Evolutionary conservation across 2,797 vertebrate species (phyloP), one percentile per base, ranked within the genome.

Genomic region (Borostomias antarcticus): DNA sequence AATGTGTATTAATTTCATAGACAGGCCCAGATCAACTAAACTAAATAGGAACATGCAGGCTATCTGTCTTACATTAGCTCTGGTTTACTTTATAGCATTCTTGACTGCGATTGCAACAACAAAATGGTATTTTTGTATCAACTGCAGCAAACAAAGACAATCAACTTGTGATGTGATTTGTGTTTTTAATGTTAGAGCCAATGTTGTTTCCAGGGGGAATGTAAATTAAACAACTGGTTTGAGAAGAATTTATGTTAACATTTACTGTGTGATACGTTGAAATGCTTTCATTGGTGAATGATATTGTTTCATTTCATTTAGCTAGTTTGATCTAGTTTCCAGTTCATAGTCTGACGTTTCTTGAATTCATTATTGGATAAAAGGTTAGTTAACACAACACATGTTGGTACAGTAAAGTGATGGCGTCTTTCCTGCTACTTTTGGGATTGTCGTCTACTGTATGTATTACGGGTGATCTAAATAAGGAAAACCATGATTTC

Each of bases 41-140:
- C 19, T 51, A 13, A 52, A 26, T 37, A 37, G 32, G 19, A 17
- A n/a, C 13, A 45, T 15, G 3, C 35, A 5, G 13, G 4, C 35
- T 4, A n/a, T 45, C n/a, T 13, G 40, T 45, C 40, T 15, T 5
- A 8, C n/a, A 9, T 45, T 40, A 15, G 5, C 4, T 33, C 35
- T 57, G n/a, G 9, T 32, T 33, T 32, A 30, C 9, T 58, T 21
- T 19, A 9, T 19, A 13, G 30, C 30, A 58, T 32, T 54, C 43
- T 32, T 33, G 19, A 7, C 43, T 58, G 53, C 64, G 40, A 37
- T 54, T 58, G 32, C 17, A 45, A n/a, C 15, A 5, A 17, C 40
- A 47, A 25, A 48, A 45, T 57, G 17, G 25, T 57, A 56, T 66
- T 57, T 56, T 58, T 58, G 32, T 58, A 37, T 9, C 32, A 33